Evolutionary conservation across 2,113 vertebrate genomes (phyloP).

Genomic region (Laticauda laticaudata): DNA sequence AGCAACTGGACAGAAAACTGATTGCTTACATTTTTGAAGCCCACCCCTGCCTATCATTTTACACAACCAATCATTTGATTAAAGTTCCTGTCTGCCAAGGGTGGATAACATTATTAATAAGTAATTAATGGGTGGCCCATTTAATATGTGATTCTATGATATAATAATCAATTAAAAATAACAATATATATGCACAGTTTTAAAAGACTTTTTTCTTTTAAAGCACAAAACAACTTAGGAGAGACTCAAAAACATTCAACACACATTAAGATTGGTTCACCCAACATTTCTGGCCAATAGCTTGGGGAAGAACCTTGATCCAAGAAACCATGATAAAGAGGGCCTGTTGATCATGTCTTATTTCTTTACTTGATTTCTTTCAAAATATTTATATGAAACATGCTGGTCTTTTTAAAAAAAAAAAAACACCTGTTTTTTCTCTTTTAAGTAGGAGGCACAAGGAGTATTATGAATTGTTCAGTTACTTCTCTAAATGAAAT

Average conservation of each 20-base stretch:
- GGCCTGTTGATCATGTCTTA: not conserved
- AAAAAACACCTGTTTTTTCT: not conserved
- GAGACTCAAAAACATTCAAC: not conserved
- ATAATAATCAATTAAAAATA: not conserved
- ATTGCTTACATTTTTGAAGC: no score
- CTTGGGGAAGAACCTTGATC: not conserved
- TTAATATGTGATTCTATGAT: not conserved
- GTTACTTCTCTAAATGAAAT: conserved; percentile 40
- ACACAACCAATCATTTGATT: not conserved
- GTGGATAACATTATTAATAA: not conserved
- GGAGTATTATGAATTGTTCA: conserved; percentile 39
- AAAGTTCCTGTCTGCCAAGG: not conserved
- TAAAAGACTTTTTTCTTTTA: not conserved
- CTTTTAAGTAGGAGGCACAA: conserved; percentile 26
- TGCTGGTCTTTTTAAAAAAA: conserved; percentile 16
- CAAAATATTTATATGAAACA: conserved; percentile 16
- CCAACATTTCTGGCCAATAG: not conserved
- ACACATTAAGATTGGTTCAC: not conserved
- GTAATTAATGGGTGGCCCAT: not conserved
- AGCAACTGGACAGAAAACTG: no score
- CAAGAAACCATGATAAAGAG: not conserved
- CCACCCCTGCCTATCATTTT: not conserved
- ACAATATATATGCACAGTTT: not conserved
- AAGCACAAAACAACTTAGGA: not conserved
- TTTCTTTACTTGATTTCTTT: not conserved